Base-by-base conservation (phyloP, 2,797 vertebrate genomes). In the Paedocypris micromegethes region DNA sequence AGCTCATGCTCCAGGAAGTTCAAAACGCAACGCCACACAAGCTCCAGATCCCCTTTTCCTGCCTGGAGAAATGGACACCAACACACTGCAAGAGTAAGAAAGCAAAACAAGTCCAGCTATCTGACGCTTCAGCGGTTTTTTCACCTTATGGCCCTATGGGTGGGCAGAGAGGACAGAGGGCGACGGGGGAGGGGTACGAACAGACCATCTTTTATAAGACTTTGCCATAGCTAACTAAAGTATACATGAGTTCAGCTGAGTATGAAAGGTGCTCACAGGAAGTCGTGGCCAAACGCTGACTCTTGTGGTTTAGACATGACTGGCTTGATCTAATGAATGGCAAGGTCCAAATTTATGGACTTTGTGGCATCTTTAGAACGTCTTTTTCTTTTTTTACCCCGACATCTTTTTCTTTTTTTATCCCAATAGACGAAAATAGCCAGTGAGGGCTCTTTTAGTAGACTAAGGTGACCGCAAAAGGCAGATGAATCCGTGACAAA, bases 201-300 rank as follows among this genome's bases (percentile, higher is more conserved):
- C 84, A 88, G 80, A 83, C 83, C 70, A 59, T 79, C 81, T 83
- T 87, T 87, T 84, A 88, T 86, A 78, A 78, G 74, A 72, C 53
- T 79, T 75, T 80, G 80, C 79, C 76, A 77, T 80, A 82, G 80
- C 80, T 77, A 82, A 80, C 78, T 82, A 78, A 85, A 87, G 85
- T 85, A 86, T 81, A 85, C 80, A 84, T 72, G 74, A 85, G 78
- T 76, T 82, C 79, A 69, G 72, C 77, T 78, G 53, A 75, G 77
- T 80, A 72, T 54, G 81, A 83, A 81, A 79, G 77, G 77, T 77
- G 71, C 70, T 49, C 73, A 64, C 52, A 77, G 78, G 64, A 70
- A 47, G 54, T 60, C 73, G 70, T 60, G 72, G 69, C 52, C 74
- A 81, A 76, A 79, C 74, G 78, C 39, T 60, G 46, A 50, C 58